These are phyloP conservation scores for Leucoraja erinaceus DNA, from an alignment of 2,113 vertebrate species.

Conservation along the genomic window DNA sequence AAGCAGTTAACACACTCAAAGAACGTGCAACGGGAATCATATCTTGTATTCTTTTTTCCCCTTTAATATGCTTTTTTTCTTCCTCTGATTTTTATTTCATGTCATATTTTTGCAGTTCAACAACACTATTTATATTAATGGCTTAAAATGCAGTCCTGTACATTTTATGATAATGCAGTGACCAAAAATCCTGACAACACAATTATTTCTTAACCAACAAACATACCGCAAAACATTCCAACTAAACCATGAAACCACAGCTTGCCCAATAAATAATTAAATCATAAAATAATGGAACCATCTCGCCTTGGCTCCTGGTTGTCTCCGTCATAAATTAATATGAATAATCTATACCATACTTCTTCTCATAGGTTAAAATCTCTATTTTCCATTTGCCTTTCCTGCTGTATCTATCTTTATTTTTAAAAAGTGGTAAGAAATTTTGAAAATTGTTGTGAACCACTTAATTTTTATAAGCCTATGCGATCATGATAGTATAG, in stretches of 20 bases:
- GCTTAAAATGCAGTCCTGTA: background rate
- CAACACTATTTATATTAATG: background rate
- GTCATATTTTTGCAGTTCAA: background rate
- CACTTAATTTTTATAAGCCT: background rate
- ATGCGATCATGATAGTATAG: background rate
- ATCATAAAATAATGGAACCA: background rate
- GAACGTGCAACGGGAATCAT: too few species aligned
- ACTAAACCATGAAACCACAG: background rate
- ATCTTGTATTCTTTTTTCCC: background rate
- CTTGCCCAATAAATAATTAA: slow-evolving; percentile 31
- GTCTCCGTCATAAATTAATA: background rate
- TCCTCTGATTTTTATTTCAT: background rate
- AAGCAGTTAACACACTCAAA: too few species aligned
- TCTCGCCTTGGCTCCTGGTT: background rate
- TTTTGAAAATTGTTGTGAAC: background rate
- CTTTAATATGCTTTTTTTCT: background rate
- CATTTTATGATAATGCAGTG: background rate
- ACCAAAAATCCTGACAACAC: background rate
- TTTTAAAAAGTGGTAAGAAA: background rate
- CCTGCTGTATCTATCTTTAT: background rate
- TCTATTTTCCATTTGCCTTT: background rate
- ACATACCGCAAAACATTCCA: background rate
- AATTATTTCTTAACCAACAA: background rate
- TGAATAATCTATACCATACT: background rate
- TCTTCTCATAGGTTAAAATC: background rate